phyloP scores from a whole-genome alignment of 1,140 invertebrate species.

The Drosophila prosaltans region DNA sequence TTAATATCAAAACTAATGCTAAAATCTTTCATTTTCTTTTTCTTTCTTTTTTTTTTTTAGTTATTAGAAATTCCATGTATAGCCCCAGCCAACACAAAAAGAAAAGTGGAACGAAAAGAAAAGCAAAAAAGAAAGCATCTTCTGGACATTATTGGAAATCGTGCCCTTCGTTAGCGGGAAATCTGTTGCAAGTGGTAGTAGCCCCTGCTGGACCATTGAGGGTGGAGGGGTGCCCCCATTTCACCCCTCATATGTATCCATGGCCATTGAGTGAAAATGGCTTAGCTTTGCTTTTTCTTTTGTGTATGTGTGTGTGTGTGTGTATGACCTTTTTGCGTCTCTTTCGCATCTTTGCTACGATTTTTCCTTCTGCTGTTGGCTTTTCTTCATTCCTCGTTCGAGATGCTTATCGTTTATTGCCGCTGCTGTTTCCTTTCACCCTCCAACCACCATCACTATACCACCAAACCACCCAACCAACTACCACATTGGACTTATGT shows the following conservation, averaged over 20 bases:
- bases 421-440: slow-evolving; percentile 53
- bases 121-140: slow-evolving; percentile 32
- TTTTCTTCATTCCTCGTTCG: slow-evolving; percentile 44
- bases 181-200: slow-evolving; percentile 74
- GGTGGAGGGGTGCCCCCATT: not conserved
- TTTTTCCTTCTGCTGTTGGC: slow-evolving; percentile 51
- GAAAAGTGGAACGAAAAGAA: not conserved
- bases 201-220: slow-evolving; percentile 37
- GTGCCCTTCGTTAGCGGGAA: slow-evolving; percentile 78
- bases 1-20: too few relatives aligned
- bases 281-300: slow-evolving; percentile 19
- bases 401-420: slow-evolving; percentile 76
- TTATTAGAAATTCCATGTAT: too few relatives aligned
- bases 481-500: not conserved
- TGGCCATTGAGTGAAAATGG: slow-evolving; percentile 10
- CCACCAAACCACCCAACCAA: not conserved
- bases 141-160: slow-evolving; percentile 67
- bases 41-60: too few relatives aligned
- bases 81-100: not conserved
- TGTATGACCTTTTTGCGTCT: slow-evolving; percentile 23
- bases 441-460: not conserved
- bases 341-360: not conserved
- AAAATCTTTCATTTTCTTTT: too few relatives aligned
- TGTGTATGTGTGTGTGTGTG: slow-evolving; percentile 22
- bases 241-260: not conserved